Evolutionary conservation across 2,797 vertebrate genomes (phyloP).

Genomic region (Danio kyathit): DNA sequence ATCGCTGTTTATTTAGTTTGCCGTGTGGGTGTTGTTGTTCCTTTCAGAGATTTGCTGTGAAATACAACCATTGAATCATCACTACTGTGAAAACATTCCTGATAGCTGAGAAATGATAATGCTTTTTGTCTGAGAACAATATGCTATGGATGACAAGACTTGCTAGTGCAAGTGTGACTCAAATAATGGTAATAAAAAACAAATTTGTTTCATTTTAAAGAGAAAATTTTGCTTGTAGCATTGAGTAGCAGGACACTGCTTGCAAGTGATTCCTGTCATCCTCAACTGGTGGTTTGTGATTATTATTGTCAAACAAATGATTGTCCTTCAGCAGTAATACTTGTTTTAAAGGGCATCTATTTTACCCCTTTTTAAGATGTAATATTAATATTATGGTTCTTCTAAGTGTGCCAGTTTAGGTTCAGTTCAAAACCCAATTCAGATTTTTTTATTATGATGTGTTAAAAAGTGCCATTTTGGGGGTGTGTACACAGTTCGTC

Average conservation of each 20-base stretch:
- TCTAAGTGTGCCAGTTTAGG: too few species aligned
- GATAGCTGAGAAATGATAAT: conserved; percentile 26
- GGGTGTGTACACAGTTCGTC: too few species aligned
- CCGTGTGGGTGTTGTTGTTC: conserved; percentile 5
- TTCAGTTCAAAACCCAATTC: too few species aligned
- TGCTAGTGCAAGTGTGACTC: not conserved
- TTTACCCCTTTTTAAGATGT: too few species aligned
- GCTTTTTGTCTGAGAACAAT: conserved; percentile 4
- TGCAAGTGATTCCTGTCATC: not conserved
- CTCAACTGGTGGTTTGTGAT: not conserved
- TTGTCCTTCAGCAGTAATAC: too few species aligned
- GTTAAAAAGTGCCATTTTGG: too few species aligned
- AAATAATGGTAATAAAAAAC: not conserved
- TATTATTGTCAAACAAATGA: too few species aligned
- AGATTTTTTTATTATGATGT: too few species aligned
- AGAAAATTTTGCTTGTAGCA: not conserved
- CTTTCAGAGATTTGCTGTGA: conserved; percentile 13
- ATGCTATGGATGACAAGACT: not conserved
- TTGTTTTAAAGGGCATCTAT: too few species aligned
- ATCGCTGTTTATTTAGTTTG: conserved; percentile 31
- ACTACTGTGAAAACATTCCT: conserved; percentile 31
- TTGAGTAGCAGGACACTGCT: not conserved
- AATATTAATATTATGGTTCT: too few species aligned
- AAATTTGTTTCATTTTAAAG: too few species aligned
- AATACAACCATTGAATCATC: conserved; percentile 24